phyloP scores from a whole-genome alignment of 2,888 invertebrate species.

The Zygaena filipendulae region DNA sequence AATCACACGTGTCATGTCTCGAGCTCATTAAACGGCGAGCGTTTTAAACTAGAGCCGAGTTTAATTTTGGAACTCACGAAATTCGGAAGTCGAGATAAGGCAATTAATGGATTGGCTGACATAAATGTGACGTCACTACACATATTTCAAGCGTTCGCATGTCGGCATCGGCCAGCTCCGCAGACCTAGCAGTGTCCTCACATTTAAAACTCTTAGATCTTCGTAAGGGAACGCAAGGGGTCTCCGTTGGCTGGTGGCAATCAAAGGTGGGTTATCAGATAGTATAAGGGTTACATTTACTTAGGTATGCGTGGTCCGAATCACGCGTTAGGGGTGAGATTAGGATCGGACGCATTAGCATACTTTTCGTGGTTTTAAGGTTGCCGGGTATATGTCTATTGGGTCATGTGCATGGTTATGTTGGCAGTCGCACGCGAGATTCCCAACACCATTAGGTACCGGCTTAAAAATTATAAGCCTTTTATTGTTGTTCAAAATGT shows the following conservation, averaged over 20 bases:
- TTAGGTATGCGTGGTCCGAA: slow-evolving; percentile 55
- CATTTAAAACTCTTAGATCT: not conserved
- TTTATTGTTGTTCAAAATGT: no score
- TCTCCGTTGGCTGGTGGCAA: slow-evolving; percentile 26
- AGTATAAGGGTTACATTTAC: slow-evolving; percentile 59
- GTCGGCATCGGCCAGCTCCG: slow-evolving; percentile 28
- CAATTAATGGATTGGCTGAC: slow-evolving; percentile 66
- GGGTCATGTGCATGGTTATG: slow-evolving; percentile 59
- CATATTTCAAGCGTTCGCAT: slow-evolving; percentile 62
- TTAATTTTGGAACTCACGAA: slow-evolving; percentile 45
- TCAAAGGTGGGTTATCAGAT: slow-evolving; percentile 50
- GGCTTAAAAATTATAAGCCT: no score
- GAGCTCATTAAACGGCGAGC: slow-evolving; percentile 41
- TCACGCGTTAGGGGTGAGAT: slow-evolving; percentile 52
- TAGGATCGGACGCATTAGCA: slow-evolving; percentile 56
- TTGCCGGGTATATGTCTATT: slow-evolving; percentile 42
- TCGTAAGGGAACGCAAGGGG: slow-evolving; percentile 16
- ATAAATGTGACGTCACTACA: slow-evolving; percentile 66
- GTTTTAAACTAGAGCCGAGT: slow-evolving; percentile 29
- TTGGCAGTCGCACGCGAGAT: slow-evolving; percentile 38
- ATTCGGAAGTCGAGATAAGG: slow-evolving; percentile 63
- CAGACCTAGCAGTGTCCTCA: slow-evolving; percentile 19
- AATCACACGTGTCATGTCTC: slow-evolving; percentile 43
- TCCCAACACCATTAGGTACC: no score
- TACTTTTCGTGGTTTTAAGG: slow-evolving; percentile 37